These are phyloP conservation scores for Agapostemon virescens DNA, from an alignment of 2,888 invertebrate genomes.

Conservation along the genomic window DNA sequence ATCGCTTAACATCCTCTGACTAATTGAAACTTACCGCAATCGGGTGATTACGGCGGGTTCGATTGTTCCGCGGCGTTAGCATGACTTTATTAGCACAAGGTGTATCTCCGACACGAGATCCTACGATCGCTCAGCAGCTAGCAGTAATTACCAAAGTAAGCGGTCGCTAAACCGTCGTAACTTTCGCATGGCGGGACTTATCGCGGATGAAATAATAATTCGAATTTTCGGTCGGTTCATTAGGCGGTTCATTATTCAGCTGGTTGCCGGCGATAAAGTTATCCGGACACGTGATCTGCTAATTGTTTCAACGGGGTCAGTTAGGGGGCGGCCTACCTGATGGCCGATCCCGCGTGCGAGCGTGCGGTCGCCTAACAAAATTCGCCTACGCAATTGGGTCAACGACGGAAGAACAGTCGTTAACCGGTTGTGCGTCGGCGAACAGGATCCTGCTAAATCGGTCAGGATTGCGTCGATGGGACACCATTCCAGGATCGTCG, in stretches of 20 bases:
- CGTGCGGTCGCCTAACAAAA: constrained; percentile 2
- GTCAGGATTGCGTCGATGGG: neutral
- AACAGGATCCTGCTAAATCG: neutral
- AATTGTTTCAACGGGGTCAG: constrained; percentile 1
- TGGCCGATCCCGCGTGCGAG: neutral
- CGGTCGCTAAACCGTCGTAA: neutral
- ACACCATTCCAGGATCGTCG: neutral
- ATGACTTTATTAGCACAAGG: neutral
- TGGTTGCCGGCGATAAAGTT: neutral
- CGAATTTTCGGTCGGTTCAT: constrained; percentile 7
- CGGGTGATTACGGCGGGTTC: neutral
- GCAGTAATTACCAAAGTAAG: neutral
- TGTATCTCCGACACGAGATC: neutral
- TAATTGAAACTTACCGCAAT: too few species aligned
- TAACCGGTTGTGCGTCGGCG: neutral
- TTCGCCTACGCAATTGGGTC: neutral
- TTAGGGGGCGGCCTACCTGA: neutral
- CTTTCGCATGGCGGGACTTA: neutral
- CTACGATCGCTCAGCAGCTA: neutral
- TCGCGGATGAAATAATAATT: neutral
- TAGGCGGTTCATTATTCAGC: constrained; percentile 1
- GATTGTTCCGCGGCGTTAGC: too few species aligned
- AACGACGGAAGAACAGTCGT: constrained; percentile 6
- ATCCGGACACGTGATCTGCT: constrained; percentile 11
- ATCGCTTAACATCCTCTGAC: too few species aligned